phyloP scores from a whole-genome alignment of 2,113 vertebrate species.

The Cephalopterus ornatus region DNA sequence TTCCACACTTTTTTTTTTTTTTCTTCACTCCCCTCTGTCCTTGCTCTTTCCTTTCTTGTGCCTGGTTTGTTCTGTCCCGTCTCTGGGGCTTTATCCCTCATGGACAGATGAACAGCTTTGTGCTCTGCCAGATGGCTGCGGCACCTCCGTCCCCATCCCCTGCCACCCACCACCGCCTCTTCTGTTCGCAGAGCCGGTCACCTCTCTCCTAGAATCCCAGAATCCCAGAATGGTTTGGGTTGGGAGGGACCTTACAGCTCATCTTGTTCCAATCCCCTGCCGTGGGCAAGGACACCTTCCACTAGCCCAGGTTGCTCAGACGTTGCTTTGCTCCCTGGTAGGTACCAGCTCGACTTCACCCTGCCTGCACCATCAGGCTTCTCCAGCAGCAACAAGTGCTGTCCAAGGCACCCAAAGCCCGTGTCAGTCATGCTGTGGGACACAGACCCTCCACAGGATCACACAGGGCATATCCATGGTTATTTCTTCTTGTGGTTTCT shows the following conservation, averaged over 20 bases:
- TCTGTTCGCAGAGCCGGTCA: neutral
- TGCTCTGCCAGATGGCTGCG: neutral
- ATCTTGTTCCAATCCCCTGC: neutral
- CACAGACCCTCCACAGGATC: neutral
- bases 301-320: neutral
- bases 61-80: neutral
- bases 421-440: neutral
- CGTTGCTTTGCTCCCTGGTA: neutral
- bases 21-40: neutral
- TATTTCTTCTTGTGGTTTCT: neutral
- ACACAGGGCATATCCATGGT: neutral
- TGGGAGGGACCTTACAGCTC: neutral
- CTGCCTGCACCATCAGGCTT: neutral
- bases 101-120: neutral
- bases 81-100: neutral
- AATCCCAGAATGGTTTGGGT: neutral
- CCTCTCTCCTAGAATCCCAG: neutral
- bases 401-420: neutral
- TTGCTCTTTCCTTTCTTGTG: neutral
- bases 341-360: neutral
- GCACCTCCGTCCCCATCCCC: neutral
- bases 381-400: neutral
- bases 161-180: neutral
- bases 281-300: neutral
- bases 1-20: neutral